Base-by-base conservation (phyloP, 64 coral and sea anemone species). In the Montipora foliosa region DNA sequence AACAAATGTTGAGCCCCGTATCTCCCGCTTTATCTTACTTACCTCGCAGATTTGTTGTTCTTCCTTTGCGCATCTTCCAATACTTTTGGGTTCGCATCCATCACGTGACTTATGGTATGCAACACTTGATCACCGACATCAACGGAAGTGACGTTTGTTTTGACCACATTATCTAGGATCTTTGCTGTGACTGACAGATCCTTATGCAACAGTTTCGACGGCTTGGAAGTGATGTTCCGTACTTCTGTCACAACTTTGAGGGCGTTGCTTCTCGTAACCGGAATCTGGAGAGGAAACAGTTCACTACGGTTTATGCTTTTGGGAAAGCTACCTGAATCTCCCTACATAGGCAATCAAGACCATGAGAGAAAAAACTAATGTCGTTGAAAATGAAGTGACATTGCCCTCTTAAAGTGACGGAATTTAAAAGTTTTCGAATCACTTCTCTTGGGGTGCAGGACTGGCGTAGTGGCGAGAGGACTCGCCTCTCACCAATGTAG, bases 91-190 rank as follows among this genome's bases (percentile, higher is more conserved):
- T 87, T 66, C 4, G 92, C 96, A 74, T 95, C 90, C 93, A 95
- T 95, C 49, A 95, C 94, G 44, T 98, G 89, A 88, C 94, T 98
- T 19, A 98, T 81, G 47, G 93, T 98, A 47, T 90, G 78, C 25
- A 95, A 16, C 67, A 98, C 74, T 21, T 93, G 84, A 47, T 98
- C 91, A 2, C 94, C 88, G 8, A 99, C 97, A 19, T 79, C 78
- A 19, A 75, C 73, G 11, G 92, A 94, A 19, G 90, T 99, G 15
- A 50, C 69, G 49, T 99, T 99, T 29, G 97, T 92, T 58, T 82
- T 87, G 44, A 99, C 92, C 2, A 99, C 92, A 20, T 99, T 99
- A 6, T 96, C 78, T 4, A 99, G 80, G 66, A 99, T 99, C 67
- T 92, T 91, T 3, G 95, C 94, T 73, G 97, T 99, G 5, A 92